Percentiles rank a stretch among this genome's conserved stretches.
Conservation (phyloP, 2,797 vertebrate species). For the Sylvilagus floridanus region DNA sequence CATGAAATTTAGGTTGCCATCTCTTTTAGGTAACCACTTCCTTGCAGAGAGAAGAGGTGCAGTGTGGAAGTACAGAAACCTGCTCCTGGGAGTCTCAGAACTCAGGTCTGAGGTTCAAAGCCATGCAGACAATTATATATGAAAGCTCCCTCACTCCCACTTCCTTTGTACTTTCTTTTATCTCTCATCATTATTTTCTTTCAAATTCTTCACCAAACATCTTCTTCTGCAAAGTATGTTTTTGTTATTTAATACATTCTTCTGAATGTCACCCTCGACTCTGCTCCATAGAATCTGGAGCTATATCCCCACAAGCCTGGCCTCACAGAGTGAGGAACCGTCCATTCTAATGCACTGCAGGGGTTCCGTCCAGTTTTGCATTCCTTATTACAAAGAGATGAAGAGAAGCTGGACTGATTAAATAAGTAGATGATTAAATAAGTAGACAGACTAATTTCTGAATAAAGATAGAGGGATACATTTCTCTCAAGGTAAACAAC, state of each 20-base stretch:
- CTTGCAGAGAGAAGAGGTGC: not conserved
- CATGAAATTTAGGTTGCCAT: not conserved
- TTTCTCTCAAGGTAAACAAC: not conserved
- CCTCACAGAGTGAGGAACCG: not conserved
- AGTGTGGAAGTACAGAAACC: not conserved
- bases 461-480: not conserved
- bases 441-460: not conserved
- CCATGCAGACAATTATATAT: not conserved
- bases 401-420: not conserved
- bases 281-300: not conserved
- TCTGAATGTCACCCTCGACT: not conserved
- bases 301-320: not conserved
- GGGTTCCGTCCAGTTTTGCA: not conserved
- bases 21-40: not conserved
- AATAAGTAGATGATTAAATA: not conserved
- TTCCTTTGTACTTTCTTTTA: not conserved
- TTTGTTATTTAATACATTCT: not conserved
- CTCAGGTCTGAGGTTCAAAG: not conserved
- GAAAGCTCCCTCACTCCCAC: accelerated
- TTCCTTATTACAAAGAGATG: not conserved
- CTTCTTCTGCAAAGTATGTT: not conserved
- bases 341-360: accelerated
- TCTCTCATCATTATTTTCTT: not conserved
- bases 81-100: not conserved
- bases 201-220: not conserved